Conservation (phyloP, 2,113 vertebrate species). For the Thinocorus orbignyianus region DNA sequence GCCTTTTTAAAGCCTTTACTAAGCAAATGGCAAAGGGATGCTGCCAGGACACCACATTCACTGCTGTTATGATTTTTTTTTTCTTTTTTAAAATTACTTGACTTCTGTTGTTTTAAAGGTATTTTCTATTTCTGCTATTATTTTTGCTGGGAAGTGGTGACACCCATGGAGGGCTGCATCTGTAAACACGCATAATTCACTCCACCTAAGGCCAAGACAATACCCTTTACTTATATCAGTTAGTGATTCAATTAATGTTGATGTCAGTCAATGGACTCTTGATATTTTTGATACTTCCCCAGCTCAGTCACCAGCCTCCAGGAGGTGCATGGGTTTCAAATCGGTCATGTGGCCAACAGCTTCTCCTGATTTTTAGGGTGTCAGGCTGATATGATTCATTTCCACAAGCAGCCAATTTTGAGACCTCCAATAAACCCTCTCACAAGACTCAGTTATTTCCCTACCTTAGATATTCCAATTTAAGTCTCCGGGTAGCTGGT, state of each 20-base stretch:
- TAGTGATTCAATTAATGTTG: not conserved
- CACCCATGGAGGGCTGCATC: not conserved
- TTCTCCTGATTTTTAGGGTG: not conserved
- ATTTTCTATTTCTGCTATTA: not conserved
- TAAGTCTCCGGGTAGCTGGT: not conserved
- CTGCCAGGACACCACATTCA: not conserved
- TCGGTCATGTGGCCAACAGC: not conserved
- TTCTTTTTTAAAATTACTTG: not conserved
- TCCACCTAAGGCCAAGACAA: not conserved
- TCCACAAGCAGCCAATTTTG: not conserved
- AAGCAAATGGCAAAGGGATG: not conserved
- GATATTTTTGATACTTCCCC: not conserved
- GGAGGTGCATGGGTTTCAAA: not conserved
- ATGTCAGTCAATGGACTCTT: not conserved
- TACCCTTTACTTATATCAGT: not conserved
- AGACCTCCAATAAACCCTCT: not conserved
- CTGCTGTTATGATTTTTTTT: not conserved
- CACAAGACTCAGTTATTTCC: not conserved
- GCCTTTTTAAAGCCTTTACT: not conserved
- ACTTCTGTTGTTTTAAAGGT: not conserved
- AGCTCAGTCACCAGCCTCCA: not conserved
- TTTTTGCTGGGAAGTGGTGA: not conserved
- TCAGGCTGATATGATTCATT: not conserved
- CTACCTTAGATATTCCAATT: not conserved
- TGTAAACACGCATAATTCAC: not conserved